Evolutionary conservation across 2,113 vertebrate species (phyloP), one percentile per base, ranked within the genome.

Genomic region (Furnarius figulus): DNA sequence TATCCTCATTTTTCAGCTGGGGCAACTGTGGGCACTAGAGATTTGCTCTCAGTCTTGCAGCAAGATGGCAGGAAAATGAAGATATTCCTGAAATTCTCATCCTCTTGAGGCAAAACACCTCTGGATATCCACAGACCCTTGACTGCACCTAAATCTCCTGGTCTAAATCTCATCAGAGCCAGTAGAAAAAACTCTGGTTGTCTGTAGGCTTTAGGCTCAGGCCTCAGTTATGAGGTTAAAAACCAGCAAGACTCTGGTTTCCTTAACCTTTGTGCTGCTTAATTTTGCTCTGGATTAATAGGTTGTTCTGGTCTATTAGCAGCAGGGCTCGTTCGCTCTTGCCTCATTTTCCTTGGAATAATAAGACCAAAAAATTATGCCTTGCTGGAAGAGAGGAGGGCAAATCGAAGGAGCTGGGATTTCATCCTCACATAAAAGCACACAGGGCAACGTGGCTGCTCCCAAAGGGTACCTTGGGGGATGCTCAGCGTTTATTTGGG

Each of bases 341-440:
- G 87, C 93, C 92, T 96, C 96, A 37, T 96, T 95, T 94, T 95
- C 47, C 83, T 95, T 88, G 87, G 95, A 87, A 97, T 95, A 94
- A 91, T 85, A 85, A 89, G 79, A 85, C 67, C 82, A 65, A 81
- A 91, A 97, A 94, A 87, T 86, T 83, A 86, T 33, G 63, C 83
- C 83, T 92, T 8, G 46, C 65, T n/a, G 27, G 76, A 72, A 17
- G 44, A 9, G 40, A 16, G 70, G 42, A 53, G 59, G n/a, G 31
- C 12, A 19, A 67, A 90, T 8, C 27, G 63, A 89, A 75, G 61
- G 75, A 28, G 49, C 14, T 0, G 3, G 52, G 63, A 28, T 85
- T 92, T 71, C 9, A 0, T 61, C n/a, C 50, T 30, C 18, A 8
- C 42, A 10, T 28, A 21, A 47, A 77, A 40, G 42, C 63, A 9